These are phyloP conservation scores for Limnodromus scolopaceus DNA, from an alignment of 2,797 vertebrate genomes.

Conservation along the genomic window DNA sequence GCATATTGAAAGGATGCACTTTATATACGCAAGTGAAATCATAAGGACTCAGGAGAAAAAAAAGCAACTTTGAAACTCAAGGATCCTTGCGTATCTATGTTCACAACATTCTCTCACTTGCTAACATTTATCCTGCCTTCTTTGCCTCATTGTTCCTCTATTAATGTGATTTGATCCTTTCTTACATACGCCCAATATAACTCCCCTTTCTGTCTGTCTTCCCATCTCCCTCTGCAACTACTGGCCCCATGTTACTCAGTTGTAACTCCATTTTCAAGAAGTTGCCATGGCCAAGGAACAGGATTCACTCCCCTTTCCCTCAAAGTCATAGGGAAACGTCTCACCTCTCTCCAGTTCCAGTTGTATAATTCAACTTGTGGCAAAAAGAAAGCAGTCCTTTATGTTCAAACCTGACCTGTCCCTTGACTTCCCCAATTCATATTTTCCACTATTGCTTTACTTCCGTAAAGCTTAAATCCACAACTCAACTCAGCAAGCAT, in stretches of 20 bases:
- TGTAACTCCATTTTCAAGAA: neutral
- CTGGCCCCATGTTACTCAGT: neutral
- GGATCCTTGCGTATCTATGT: neutral
- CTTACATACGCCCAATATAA: neutral
- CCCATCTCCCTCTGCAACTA: neutral
- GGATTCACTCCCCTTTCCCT: neutral
- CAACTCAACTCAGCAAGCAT: neutral
- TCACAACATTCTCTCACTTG: neutral
- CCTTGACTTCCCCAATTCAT: neutral
- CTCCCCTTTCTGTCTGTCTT: neutral
- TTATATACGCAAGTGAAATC: neutral
- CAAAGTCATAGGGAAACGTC: fast-evolving
- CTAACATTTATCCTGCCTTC: neutral
- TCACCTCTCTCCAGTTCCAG: neutral
- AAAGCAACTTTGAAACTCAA: neutral
- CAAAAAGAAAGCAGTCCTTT: neutral
- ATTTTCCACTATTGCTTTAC: neutral
- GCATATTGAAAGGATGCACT: neutral
- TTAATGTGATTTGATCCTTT: neutral
- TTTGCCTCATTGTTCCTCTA: neutral
- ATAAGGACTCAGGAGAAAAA: neutral
- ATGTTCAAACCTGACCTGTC: neutral
- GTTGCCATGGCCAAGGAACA: neutral
- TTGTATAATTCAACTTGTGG: neutral
- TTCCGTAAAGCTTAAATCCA: neutral